These are phyloP conservation scores for Entomobrya proxima DNA, from an alignment of 2,888 invertebrate genomes.

Conservation along the genomic window DNA sequence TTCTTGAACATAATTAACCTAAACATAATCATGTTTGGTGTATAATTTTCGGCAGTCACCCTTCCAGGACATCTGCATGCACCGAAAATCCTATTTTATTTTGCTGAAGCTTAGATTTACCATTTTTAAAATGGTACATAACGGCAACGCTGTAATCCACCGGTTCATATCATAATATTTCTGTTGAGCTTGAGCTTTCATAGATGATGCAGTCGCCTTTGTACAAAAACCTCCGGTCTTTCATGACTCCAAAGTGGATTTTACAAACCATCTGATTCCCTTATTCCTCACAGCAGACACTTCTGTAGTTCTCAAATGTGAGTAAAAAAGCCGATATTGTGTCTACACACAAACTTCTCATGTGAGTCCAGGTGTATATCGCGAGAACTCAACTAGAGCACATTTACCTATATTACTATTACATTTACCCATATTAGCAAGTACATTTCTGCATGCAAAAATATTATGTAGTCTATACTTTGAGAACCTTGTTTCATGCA, in stretches of 20 bases:
- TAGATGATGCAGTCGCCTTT: conserved; percentile 2
- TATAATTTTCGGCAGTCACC: too few species aligned
- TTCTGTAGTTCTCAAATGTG: background rate
- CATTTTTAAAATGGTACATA: background rate
- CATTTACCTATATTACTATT: too few species aligned
- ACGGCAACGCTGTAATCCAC: background rate
- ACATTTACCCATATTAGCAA: background rate
- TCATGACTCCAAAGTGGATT: background rate
- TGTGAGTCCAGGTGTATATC: conserved; percentile 16
- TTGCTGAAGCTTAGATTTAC: too few species aligned
- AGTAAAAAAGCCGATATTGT: conserved; percentile 27
- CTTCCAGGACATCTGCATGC: too few species aligned
- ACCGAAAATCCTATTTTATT: too few species aligned
- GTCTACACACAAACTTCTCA: background rate
- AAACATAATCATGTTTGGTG: too few species aligned
- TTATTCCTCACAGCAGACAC: conserved; percentile 7
- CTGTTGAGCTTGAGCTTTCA: background rate
- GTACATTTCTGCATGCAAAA: background rate
- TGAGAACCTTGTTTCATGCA: background rate
- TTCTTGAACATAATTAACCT: background rate
- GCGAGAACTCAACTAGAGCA: background rate
- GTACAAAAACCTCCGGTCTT: background rate
- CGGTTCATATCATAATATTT: background rate
- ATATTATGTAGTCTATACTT: background rate
- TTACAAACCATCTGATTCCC: conserved; percentile 37